phyloP scores from a whole-genome alignment of 2,888 invertebrate genomes.

The Lepidocyrtoides sp. region DNA sequence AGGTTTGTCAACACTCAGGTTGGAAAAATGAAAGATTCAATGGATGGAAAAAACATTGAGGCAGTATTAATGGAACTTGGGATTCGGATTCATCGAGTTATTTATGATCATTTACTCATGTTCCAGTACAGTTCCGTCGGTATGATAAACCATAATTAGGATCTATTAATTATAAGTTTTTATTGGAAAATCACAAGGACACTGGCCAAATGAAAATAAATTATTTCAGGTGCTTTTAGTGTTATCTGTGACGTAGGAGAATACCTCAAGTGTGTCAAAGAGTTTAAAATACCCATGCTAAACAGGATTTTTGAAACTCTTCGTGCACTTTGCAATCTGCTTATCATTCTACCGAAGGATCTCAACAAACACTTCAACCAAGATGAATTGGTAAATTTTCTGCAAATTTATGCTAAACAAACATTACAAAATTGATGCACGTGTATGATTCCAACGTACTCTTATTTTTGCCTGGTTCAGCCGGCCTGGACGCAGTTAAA shows the following conservation, averaged over 20 bases:
- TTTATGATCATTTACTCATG: slow-evolving; percentile 97
- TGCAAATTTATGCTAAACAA: neutral
- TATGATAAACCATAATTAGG: slow-evolving; percentile 86
- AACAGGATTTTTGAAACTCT: slow-evolving; percentile 97
- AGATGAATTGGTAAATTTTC: slow-evolving; percentile 97
- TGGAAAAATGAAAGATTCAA: slow-evolving; percentile 92
- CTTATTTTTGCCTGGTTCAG: no score
- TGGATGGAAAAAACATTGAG: slow-evolving; percentile 97
- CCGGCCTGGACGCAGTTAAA: no score
- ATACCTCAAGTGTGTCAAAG: slow-evolving; percentile 96
- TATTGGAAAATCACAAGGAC: neutral
- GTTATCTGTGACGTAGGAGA: slow-evolving; percentile 99
- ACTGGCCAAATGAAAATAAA: neutral
- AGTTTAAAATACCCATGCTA: slow-evolving; percentile 92
- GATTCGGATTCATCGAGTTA: slow-evolving; percentile 95
- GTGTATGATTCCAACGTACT: neutral
- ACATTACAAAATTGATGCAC: neutral
- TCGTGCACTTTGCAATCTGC: slow-evolving; percentile 97
- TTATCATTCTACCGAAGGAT: slow-evolving; percentile 98
- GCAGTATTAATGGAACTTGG: slow-evolving; percentile 96
- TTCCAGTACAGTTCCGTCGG: slow-evolving; percentile 98
- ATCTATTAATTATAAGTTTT: neutral
- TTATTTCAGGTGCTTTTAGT: slow-evolving; percentile 94
- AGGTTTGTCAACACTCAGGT: slow-evolving; percentile 93
- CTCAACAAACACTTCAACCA: slow-evolving; percentile 97